Evolutionary conservation across 2,888 invertebrate genomes (phyloP).

Genomic region (Norana najaformis): DNA sequence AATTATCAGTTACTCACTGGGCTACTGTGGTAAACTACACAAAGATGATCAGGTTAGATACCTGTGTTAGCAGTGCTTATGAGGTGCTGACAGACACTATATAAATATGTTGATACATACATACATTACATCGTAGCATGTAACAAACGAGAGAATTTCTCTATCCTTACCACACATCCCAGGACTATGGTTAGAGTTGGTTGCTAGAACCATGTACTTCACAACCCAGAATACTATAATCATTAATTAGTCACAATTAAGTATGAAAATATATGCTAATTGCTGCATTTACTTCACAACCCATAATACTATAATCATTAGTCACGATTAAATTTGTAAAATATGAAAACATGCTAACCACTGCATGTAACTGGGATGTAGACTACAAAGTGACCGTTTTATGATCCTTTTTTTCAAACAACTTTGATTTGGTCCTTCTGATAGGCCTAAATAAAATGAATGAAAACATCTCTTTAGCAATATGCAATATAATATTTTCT

Average conservation of each 20-base stretch:
- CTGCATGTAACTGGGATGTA: neutral
- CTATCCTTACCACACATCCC: neutral
- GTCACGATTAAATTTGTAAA: neutral
- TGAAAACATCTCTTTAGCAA: neutral
- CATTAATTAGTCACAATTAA: no score
- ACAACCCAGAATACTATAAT: no score
- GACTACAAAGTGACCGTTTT: neutral
- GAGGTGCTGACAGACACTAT: no score
- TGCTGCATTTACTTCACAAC: neutral
- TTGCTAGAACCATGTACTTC: no score
- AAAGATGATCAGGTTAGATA: neutral
- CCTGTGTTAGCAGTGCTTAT: no score
- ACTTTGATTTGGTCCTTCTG: neutral
- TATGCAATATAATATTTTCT: neutral
- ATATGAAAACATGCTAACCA: neutral
- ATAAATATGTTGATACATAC: no score
- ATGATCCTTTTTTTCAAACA: conserved; percentile 19
- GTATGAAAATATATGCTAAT: neutral
- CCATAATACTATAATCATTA: neutral
- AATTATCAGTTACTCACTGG: no score
- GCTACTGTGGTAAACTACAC: no score
- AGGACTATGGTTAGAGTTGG: neutral
- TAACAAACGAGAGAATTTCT: neutral
- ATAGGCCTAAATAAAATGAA: neutral
- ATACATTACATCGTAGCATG: no score